Evolutionary conservation across 2,797 vertebrate genomes (phyloP), one percentile per base, ranked within the genome.

Genomic region (Perdix hodgsoniae): DNA sequence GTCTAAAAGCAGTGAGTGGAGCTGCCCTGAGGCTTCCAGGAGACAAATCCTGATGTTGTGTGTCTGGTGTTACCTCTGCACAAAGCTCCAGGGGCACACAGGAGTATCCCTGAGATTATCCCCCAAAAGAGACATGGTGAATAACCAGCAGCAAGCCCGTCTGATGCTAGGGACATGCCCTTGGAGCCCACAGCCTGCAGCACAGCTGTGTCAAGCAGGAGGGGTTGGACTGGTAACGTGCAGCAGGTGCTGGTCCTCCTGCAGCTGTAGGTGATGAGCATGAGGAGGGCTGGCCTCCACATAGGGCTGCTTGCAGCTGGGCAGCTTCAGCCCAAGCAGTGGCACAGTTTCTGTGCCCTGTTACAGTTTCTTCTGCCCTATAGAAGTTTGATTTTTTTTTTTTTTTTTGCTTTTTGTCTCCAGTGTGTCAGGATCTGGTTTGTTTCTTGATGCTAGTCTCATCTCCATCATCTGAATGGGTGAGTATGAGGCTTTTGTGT

Each of bases 361-460:
- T 4, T 47, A 27, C 29, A 17, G 2, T n/a, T n/a, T n/a, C n/a
- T n/a, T n/a, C n/a, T n/a, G n/a, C n/a, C n/a, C 5, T 85, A 14
- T 9, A 0, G 1, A 26, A 26, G 2, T 31, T n/a, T 6, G 1
- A 2, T 14, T 0, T 1, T 71, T n/a, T 1, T 9, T 91, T 80
- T n/a, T 5, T 75, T 14, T 0, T 1, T 71, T n/a, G 1, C 10
- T 91, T 80, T 80, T 5, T 75, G 11, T 22, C 5, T 52, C 14
- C 0, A 0, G 0, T 1, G 0, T 0, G 1, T 26, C 6, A 35
- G 39, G 23, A 8, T 11, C 11, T 37, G 6, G 4, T 11, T 14
- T 35, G 16, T 18, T 14, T 13, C 8, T 70, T 59, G 63, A 3
- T 84, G 18, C 7, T 84, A 83, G 2, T 44, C 10, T 19, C 0